phyloP scores from a whole-genome alignment of 2,113 vertebrate species.

The Hipposideros armiger region DNA sequence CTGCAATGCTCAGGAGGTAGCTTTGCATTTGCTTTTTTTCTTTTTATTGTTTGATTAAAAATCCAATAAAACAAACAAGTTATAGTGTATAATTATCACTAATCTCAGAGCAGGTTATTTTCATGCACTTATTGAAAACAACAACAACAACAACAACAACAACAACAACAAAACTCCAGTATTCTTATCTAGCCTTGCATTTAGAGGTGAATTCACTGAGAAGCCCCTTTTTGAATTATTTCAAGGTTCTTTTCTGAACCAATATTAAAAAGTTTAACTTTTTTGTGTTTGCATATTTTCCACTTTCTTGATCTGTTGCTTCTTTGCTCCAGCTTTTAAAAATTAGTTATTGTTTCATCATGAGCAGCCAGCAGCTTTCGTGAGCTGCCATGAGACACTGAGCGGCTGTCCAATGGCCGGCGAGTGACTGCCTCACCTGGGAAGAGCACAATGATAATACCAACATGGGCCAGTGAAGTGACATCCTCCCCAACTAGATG shows the following conservation, averaged over 20 bases:
- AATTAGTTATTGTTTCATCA: not conserved
- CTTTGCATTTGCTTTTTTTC: constrained; percentile 60
- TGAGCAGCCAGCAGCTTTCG: too few species aligned
- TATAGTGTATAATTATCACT: constrained; percentile 59
- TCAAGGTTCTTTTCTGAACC: not conserved
- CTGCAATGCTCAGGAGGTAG: constrained; percentile 2
- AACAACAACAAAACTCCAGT: not conserved
- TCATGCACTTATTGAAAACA: constrained; percentile 5
- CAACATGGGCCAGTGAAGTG: too few species aligned
- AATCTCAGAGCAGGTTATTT: constrained; percentile 55
- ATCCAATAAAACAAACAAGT: constrained; percentile 69
- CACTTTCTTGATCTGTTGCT: not conserved
- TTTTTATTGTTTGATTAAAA: constrained; percentile 68
- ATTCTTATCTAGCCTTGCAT: not conserved
- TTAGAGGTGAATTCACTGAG: not conserved
- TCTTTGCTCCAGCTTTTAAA: constrained; percentile 30
- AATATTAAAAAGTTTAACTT: constrained; percentile 1
- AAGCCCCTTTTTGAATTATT: not conserved
- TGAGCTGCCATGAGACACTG: too few species aligned
- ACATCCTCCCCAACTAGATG: too few species aligned
- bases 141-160: not conserved
- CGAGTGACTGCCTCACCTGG: too few species aligned
- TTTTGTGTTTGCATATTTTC: not conserved
- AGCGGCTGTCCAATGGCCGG: too few species aligned
- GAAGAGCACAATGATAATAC: too few species aligned